Base-by-base conservation (phyloP, 2,113 vertebrate genomes). In the Apus apus region DNA sequence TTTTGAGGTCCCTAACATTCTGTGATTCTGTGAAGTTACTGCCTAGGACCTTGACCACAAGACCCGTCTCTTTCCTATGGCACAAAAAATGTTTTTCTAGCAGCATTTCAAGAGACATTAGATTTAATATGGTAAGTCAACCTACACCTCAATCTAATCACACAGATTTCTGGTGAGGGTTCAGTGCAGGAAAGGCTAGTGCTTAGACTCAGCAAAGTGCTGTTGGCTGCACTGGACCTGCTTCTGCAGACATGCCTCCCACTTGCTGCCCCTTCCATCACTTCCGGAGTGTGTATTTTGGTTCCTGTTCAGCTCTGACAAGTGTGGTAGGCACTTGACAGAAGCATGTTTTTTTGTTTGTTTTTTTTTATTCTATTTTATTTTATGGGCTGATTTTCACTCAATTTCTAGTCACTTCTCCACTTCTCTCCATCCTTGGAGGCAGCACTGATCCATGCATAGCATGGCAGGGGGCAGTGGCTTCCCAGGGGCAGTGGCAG, bases 241-340 rank as follows among this genome's bases (percentile, higher is more conserved):
- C 5, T 29, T 53, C 75, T 38, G 48, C 48, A 79, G 30, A 58
- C 23, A 18, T 6, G 13, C 8, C 54, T 51, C 36, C 26, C 3
- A 4, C 66, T 51, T 9, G 0, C 56, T n/a, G 8, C 9, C 34
- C 53, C 48, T 76, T 72, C 71, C 50, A 19, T 7, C n/a, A 2
- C 27, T 34, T 38, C 53, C 51, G 57, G 5, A 19, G 54, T 23
- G 53, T 0, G 0, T 2, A 5, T 22, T 73, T 14, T 0, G 1
- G 29, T 2, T 51, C 30, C 73, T 74, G 51, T 1, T 20, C 17
- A 83, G 46, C 65, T 84, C 71, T 58, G 51, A 23, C 2, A 1
- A 85, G 16, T 1, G 1, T 2, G 5, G 23, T 43, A 85, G 22
- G 3, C 73, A 58, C 38, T 3, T 17, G 8, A 43, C 12, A 58